Base-by-base conservation (phyloP, 2,797 vertebrate species). In the Acipenser ruthenus region DNA sequence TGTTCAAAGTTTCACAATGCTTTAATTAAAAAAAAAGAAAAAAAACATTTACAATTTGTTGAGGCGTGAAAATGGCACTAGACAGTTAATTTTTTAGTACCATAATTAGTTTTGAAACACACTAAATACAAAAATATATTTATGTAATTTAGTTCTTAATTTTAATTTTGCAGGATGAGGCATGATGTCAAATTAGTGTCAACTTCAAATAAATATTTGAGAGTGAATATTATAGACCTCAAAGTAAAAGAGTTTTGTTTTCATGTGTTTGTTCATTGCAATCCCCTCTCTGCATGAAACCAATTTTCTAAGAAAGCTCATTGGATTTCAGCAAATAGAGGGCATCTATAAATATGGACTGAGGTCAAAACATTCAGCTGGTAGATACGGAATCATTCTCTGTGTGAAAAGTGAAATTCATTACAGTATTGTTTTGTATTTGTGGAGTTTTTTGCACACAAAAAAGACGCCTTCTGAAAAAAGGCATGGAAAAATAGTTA, bases 281-380 rank as follows among this genome's bases (percentile, higher is more conserved):
- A 78, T 82, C 79, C 81, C 78, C 77, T 78, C 77, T 82, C 81
- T 78, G 78, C 80, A 78, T 80, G 84, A 88, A 90, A 87, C 81
- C 83, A 88, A 82, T 89, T 84, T 90, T 79, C 76, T 80, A 74
- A 77, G 81, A 86, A 88, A 89, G 82, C 81, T 84, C 76, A 82
- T 86, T 76, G 84, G 85, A 85, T 82, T 79, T 78, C 76, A 77
- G 83, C 79, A 88, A 88, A 87, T 84, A 84, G 84, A 86, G 83
- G 83, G 80, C 80, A 86, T 80, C 83, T 81, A 80, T 81, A 86
- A 86, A 88, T 85, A 83, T 10, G 70, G 82, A 76, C 78, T 73
- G 81, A 80, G 82, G 83, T 85, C 86, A 88, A 87, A 87, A 82
- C 71, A 76, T 76, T 78, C 78, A 63, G 75, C 77, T 49, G 15